Percentiles rank a stretch among this genome's conserved stretches.
Conservation (phyloP, 2,113 vertebrate genomes). For the Antechinus flavipes region DNA sequence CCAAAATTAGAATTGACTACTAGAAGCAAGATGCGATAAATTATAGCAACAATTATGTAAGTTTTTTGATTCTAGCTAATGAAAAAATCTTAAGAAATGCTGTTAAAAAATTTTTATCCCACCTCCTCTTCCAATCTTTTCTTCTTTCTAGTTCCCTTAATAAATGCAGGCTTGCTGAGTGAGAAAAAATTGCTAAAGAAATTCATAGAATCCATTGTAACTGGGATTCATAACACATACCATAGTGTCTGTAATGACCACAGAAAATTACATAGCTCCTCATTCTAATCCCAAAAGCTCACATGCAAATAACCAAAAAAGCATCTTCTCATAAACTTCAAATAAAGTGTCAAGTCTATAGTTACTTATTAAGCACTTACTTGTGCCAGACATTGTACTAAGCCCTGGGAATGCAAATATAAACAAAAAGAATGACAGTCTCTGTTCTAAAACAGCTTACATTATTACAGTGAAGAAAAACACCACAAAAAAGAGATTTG, state of each 20-base stretch:
- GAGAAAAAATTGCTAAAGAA: neutral
- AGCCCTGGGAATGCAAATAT: neutral
- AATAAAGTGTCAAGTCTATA: slow-evolving; percentile 35
- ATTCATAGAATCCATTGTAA: slow-evolving; percentile 48
- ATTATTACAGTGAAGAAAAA: neutral
- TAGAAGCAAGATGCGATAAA: slow-evolving; percentile 42
- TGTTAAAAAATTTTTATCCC: neutral
- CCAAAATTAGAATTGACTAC: slow-evolving; percentile 69
- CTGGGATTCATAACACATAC: slow-evolving; percentile 56
- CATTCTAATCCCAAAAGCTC: slow-evolving; percentile 55
- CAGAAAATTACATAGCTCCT: slow-evolving; percentile 39
- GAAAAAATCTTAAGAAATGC: slow-evolving; percentile 10
- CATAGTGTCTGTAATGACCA: slow-evolving; percentile 47
- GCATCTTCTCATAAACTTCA: slow-evolving; percentile 69
- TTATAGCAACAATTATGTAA: slow-evolving; percentile 28
- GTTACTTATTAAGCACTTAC: neutral
- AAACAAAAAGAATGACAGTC: neutral
- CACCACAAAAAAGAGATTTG: neutral
- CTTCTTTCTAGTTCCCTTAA: neutral
- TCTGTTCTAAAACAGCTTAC: neutral
- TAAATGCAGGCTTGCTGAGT: neutral
- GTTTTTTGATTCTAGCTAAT: slow-evolving; percentile 45
- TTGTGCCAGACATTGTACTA: neutral
- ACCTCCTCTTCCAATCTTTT: neutral
- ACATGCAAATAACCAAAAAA: slow-evolving; percentile 55